Evolutionary conservation across 2,888 invertebrate species (phyloP).

Genomic region (Ceraclea dissimilis): DNA sequence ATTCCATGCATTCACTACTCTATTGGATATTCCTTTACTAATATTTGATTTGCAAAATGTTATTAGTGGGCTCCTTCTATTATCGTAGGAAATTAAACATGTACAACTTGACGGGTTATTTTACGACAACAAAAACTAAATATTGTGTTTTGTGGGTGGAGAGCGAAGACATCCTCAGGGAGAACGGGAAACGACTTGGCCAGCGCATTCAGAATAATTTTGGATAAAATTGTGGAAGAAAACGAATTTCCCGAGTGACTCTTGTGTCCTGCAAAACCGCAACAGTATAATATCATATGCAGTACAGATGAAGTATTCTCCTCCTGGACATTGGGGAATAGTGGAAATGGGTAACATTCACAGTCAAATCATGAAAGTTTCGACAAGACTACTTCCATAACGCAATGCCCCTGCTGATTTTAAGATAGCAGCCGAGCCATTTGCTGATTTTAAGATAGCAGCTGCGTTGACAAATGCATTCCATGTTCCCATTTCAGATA

Average conservation of each 20-base stretch:
- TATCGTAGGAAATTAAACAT: background rate
- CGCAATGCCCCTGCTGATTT: background rate
- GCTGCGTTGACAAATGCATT: no score
- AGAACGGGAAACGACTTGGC: background rate
- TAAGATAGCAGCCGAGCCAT: no score
- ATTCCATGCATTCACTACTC: no score
- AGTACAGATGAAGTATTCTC: background rate
- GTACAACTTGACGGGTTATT: background rate
- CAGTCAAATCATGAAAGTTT: background rate
- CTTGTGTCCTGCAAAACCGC: background rate
- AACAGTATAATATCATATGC: background rate
- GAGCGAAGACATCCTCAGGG: background rate
- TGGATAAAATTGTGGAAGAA: background rate
- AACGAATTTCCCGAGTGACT: background rate
- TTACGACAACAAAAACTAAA: background rate
- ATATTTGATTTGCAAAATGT: slow-evolving; percentile 1
- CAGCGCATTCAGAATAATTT: background rate
- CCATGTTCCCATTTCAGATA: no score
- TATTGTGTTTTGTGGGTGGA: background rate
- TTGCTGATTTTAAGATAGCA: no score
- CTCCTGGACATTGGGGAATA: background rate
- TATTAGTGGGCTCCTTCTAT: background rate
- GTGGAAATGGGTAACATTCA: background rate
- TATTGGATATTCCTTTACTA: background rate
- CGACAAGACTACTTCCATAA: no score